These are phyloP conservation scores for Alentia gelatinosa DNA, from an alignment of 2,888 invertebrate species.

Conservation along the genomic window DNA sequence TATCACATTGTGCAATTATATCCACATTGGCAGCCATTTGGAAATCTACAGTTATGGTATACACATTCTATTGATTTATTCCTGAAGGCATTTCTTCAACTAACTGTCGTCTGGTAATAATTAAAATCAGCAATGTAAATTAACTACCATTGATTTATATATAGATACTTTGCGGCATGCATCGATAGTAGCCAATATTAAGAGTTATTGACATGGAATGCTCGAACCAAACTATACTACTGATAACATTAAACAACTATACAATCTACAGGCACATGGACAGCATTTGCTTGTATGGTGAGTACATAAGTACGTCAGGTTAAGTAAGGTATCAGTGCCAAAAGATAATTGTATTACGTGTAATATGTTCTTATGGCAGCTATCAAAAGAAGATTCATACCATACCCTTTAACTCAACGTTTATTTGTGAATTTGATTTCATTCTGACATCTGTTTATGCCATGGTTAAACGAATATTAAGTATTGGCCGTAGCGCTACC, in stretches of 20 bases:
- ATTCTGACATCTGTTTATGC: no score
- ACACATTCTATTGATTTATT: neutral
- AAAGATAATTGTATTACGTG: no score
- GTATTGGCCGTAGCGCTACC: neutral
- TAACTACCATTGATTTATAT: neutral
- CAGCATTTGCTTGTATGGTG: no score
- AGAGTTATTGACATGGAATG: constrained; percentile 24
- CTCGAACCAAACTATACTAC: neutral
- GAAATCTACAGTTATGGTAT: neutral
- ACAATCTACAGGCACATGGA: neutral
- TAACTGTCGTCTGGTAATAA: neutral
- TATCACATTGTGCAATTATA: constrained; percentile 1
- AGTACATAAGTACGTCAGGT: no score
- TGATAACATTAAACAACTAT: neutral
- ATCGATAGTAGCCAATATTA: neutral
- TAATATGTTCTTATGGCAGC: no score
- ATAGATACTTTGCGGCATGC: neutral
- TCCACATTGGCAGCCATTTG: neutral
- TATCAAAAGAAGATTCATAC: no score
- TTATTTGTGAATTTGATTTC: no score
- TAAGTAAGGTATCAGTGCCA: no score
- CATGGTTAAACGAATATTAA: neutral
- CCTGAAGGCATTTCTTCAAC: neutral
- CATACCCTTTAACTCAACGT: no score
- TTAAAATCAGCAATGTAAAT: neutral